A percentile compares a stretch with the other conserved stretches of the same genome.
Conservation (phyloP, 2,888 invertebrate species). For the Trypoxylon attenuatum region DNA sequence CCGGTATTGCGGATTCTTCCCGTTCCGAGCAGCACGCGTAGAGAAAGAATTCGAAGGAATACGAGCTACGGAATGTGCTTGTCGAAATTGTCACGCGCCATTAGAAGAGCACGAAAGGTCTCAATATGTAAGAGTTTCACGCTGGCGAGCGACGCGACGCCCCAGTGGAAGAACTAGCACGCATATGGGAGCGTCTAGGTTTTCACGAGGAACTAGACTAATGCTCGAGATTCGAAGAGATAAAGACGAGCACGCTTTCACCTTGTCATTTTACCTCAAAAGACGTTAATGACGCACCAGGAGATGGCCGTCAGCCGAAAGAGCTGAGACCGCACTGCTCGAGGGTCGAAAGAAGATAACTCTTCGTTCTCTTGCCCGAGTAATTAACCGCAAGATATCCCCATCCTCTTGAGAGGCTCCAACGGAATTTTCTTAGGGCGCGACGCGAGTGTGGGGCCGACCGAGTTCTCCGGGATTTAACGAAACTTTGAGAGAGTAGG, state of each 20-base stretch:
- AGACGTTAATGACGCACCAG: slow-evolving; percentile 1
- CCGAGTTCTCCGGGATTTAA: slow-evolving; percentile 14
- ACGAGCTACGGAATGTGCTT: no score
- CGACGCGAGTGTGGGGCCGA: background rate
- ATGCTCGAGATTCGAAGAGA: background rate
- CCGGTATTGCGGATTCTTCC: background rate
- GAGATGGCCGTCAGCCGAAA: background rate
- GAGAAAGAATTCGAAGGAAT: no score
- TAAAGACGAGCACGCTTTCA: background rate
- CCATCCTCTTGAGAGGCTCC: background rate
- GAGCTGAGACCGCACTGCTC: background rate
- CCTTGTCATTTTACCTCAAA: background rate
- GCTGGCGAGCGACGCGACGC: no score
- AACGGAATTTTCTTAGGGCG: slow-evolving; percentile 2
- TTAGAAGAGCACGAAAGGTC: no score
- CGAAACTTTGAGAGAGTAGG: slow-evolving; percentile 5
- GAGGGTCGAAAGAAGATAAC: slow-evolving; percentile 6
- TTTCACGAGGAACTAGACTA: background rate
- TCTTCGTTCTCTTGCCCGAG: background rate
- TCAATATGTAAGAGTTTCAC: no score
- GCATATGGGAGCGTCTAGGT: background rate
- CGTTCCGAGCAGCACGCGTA: background rate
- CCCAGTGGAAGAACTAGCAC: no score
- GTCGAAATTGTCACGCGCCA: no score
- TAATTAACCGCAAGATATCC: slow-evolving; percentile 7